Evolutionary conservation across 1,140 invertebrate genomes (phyloP).

Genomic region (Polyergus mexicanus): DNA sequence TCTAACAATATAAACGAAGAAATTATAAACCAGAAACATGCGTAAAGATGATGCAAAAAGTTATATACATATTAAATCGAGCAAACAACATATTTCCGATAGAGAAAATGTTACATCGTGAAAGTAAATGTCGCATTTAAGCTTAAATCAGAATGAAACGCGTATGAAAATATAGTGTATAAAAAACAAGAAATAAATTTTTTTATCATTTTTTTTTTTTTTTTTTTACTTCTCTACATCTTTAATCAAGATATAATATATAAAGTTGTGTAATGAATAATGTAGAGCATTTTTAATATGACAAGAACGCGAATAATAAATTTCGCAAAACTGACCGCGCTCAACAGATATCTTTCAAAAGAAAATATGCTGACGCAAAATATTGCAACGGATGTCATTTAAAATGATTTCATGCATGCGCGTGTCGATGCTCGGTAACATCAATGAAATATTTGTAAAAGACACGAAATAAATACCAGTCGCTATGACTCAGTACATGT

Average conservation of each 20-base stretch:
- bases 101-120: neutral
- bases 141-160: neutral
- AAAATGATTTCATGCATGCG: constrained; percentile 47
- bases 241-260: constrained; percentile 27
- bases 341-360: neutral
- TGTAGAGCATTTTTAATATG: neutral
- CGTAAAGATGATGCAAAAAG: neutral
- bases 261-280: neutral
- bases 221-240: neutral
- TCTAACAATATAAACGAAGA: neutral
- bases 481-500: neutral
- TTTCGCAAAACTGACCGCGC: constrained; percentile 22
- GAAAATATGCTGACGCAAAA: neutral
- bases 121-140: constrained; percentile 3
- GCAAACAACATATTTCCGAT: neutral
- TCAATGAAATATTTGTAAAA: constrained; percentile 47
- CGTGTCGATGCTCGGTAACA: constrained; percentile 61
- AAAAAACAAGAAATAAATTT: neutral
- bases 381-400: constrained; percentile 44
- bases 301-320: constrained; percentile 26
- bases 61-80: neutral
- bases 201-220: neutral
- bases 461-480: constrained; percentile 53
- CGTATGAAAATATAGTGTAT: neutral
- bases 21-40: neutral